phyloP scores from a whole-genome alignment of 1,140 invertebrate species.

The Drosophila guanche region DNA sequence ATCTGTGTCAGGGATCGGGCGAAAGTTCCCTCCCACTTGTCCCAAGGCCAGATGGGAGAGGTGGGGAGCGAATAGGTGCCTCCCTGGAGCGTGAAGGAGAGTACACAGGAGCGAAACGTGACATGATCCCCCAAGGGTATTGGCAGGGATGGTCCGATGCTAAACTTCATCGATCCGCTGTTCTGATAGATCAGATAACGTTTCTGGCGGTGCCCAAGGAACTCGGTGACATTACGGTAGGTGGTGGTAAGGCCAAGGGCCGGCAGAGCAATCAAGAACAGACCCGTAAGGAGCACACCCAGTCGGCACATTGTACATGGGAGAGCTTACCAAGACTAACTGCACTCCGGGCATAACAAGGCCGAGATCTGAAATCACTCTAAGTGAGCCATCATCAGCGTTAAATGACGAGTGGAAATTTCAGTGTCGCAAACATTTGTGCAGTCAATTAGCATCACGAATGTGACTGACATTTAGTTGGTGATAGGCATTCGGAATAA shows the following conservation, averaged over 20 bases:
- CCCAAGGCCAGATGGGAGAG: conserved; percentile 70
- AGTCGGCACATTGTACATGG: conserved; percentile 32
- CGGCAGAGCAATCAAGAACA: conserved; percentile 17
- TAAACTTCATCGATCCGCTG: conserved; percentile 66
- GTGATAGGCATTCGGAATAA: conserved; percentile 3
- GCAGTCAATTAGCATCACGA: conserved; percentile 45
- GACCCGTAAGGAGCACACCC: conserved; percentile 19
- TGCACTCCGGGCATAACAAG: conserved; percentile 25
- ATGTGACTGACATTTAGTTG: conserved; percentile 23
- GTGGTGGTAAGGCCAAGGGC: not conserved
- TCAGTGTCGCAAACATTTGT: conserved; percentile 44
- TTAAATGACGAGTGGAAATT: conserved; percentile 37
- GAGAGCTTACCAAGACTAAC: conserved; percentile 31
- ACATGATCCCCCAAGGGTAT: conserved; percentile 69
- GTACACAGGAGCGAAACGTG: conserved; percentile 66
- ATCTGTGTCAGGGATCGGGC: conserved; percentile 65
- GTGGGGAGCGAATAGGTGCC: conserved; percentile 67
- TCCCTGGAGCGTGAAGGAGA: conserved; percentile 72
- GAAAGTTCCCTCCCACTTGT: conserved; percentile 76
- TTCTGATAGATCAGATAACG: conserved; percentile 68
- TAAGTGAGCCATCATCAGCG: conserved; percentile 29
- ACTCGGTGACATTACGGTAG: conserved; percentile 57
- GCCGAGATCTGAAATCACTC: not conserved
- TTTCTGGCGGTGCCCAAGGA: conserved; percentile 59
- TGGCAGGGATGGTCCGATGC: conserved; percentile 69